Percentiles rank a stretch among this genome's conserved stretches.
phyloP scores from a whole-genome alignment of 2,797 vertebrate genomes.

The Cynodonichthys magdalenae region DNA sequence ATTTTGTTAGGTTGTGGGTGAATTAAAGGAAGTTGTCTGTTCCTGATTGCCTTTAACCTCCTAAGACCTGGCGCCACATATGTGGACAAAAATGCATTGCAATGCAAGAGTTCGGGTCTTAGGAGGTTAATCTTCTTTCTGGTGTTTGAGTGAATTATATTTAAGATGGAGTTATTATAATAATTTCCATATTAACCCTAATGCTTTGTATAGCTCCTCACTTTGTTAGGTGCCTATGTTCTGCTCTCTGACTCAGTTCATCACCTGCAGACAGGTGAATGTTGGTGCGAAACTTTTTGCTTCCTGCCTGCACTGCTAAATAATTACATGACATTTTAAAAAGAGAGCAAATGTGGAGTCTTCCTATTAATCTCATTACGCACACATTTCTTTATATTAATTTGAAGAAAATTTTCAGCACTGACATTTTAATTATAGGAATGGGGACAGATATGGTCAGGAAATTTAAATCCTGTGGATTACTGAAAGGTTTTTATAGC shows the following conservation, averaged over 20 bases:
- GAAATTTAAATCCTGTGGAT: slow-evolving; percentile 51
- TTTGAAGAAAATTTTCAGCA: slow-evolving; percentile 27
- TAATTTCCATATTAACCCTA: slow-evolving; percentile 23
- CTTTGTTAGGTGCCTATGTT: background rate
- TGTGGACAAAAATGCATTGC: no score
- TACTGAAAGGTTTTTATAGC: slow-evolving; percentile 25
- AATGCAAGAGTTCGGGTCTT: no score
- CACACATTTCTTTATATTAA: slow-evolving; percentile 31
- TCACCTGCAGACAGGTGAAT: slow-evolving; percentile 14
- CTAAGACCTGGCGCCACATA: no score
- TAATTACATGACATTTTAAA: slow-evolving; percentile 20
- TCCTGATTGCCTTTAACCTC: slow-evolving; percentile 7
- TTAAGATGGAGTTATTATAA: slow-evolving; percentile 9
- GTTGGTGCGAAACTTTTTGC: slow-evolving; percentile 4
- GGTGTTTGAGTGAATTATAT: slow-evolving; percentile 13
- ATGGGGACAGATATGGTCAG: slow-evolving; percentile 38
- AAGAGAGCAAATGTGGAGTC: slow-evolving; percentile 4
- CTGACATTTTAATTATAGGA: slow-evolving; percentile 62
- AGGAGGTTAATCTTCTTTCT: slow-evolving; percentile 17
- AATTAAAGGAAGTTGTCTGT: background rate
- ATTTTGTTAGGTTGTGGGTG: no score
- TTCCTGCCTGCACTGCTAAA: slow-evolving; percentile 12
- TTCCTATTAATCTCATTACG: slow-evolving; percentile 35
- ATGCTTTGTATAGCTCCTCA: slow-evolving; percentile 26
- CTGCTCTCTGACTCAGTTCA: slow-evolving; percentile 18